Evolutionary conservation across 2,797 vertebrate genomes (phyloP).

Genomic region (Apogon talboti): DNA sequence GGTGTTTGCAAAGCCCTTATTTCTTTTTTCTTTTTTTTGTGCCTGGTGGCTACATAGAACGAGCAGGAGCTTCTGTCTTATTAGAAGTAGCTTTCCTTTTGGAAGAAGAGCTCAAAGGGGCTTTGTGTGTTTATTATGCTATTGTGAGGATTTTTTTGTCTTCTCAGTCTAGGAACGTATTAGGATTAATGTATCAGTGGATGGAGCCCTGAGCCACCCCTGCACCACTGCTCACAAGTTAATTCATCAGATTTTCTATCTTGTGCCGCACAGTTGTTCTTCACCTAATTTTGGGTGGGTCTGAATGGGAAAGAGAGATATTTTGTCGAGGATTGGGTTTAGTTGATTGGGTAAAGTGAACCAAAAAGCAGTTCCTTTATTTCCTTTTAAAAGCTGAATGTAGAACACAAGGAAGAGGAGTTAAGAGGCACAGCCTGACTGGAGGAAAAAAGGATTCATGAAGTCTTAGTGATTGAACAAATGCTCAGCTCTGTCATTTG

Average conservation of each 20-base stretch:
- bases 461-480: slow-evolving; percentile 33
- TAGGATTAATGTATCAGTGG: slow-evolving; percentile 57
- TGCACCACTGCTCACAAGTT: slow-evolving; percentile 34
- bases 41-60: slow-evolving; percentile 24
- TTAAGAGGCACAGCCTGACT: slow-evolving; percentile 9
- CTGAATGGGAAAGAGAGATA: not conserved
- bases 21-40: slow-evolving; percentile 2
- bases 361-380: not conserved
- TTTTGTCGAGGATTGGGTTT: not conserved
- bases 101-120: slow-evolving; percentile 36
- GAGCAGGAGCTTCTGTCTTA: slow-evolving; percentile 18
- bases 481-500: slow-evolving; percentile 31
- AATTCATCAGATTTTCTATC: slow-evolving; percentile 42
- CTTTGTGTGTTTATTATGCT: slow-evolving; percentile 58
- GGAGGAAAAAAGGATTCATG: slow-evolving; percentile 10
- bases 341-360: not conserved
- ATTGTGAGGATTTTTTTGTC: slow-evolving; percentile 48
- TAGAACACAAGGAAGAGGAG: not conserved
- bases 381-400: slow-evolving; percentile 7
- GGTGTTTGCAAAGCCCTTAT: slow-evolving; percentile 5
- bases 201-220: slow-evolving; percentile 32
- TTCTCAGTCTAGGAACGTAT: slow-evolving; percentile 45
- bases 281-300: not conserved
- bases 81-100: slow-evolving; percentile 38
- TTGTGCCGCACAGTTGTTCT: slow-evolving; percentile 26